Evolutionary conservation across 2,797 vertebrate species (phyloP).

Genomic region (Argya squamiceps): DNA sequence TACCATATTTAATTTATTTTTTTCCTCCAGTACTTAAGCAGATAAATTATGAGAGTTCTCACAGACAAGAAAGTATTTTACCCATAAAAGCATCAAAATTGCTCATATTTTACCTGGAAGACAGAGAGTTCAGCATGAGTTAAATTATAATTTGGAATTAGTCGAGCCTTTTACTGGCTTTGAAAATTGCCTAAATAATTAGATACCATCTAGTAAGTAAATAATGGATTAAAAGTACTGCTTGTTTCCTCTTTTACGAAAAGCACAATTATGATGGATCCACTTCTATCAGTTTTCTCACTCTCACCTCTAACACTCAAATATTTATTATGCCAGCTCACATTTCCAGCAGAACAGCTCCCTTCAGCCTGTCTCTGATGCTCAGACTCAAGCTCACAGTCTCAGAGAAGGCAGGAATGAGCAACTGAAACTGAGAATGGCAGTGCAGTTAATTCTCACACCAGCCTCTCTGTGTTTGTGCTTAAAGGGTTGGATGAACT

Average conservation of each 20-base stretch:
- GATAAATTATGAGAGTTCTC: neutral
- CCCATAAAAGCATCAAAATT: neutral
- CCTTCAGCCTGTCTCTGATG: neutral
- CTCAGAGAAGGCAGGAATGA: neutral
- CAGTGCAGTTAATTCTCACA: neutral
- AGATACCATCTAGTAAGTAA: neutral
- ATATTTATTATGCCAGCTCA: neutral
- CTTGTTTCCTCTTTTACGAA: neutral
- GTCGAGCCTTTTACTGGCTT: neutral
- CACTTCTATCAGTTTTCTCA: neutral
- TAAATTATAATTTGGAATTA: neutral
- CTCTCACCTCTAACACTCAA: neutral
- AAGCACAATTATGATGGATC: neutral
- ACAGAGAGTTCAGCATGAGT: neutral
- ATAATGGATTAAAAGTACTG: conserved; percentile 10
- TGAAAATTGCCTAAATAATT: neutral
- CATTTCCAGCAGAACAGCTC: neutral
- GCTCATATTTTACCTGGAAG: neutral
- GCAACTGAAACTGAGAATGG: neutral
- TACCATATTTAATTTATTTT: neutral
- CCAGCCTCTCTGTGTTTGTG: neutral
- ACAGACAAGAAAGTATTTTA: neutral
- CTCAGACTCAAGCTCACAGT: neutral
- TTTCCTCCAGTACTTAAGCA: neutral
- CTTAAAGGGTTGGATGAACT: neutral